Evolutionary conservation across 2,888 invertebrate species (phyloP).

Genomic region (Venusia cambrica): DNA sequence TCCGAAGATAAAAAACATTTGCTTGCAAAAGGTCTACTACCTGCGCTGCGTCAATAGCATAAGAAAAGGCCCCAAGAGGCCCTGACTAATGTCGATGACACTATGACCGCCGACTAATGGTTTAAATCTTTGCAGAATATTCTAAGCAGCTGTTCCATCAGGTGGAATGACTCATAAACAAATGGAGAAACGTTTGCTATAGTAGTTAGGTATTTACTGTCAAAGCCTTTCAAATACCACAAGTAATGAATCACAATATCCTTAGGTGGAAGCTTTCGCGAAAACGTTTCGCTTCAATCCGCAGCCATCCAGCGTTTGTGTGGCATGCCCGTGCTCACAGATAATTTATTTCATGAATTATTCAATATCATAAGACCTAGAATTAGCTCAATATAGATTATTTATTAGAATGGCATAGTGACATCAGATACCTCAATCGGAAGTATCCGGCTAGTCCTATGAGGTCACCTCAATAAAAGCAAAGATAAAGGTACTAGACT

Average conservation of each 20-base stretch:
- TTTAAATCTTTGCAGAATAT: conserved; percentile 36
- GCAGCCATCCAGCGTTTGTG: conserved; percentile 13
- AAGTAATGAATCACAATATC: conserved; percentile 10
- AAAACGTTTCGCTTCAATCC: conserved; percentile 13
- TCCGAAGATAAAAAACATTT: conserved; percentile 52
- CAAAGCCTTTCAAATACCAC: conserved; percentile 7
- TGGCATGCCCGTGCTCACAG: conserved; percentile 5
- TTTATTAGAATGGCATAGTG: conserved; percentile 17
- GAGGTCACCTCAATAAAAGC: conserved; percentile 11
- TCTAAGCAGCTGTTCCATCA: conserved; percentile 49
- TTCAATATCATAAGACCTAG: conserved; percentile 12
- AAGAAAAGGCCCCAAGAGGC: conserved; percentile 38
- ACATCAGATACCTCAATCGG: conserved; percentile 16
- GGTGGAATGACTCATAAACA: conserved; percentile 42
- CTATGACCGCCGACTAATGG: conserved; percentile 40
- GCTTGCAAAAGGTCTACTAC: conserved; percentile 64
- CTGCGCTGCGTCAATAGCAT: conserved; percentile 56
- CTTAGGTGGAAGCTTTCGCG: conserved; percentile 2
- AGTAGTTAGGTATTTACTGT: conserved; percentile 2
- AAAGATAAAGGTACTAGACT: too few relatives aligned
- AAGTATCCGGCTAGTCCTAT: conserved; percentile 14
- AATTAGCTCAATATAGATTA: conserved; percentile 12
- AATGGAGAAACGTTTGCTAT: conserved; percentile 17
- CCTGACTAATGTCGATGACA: conserved; percentile 56
- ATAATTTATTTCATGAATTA: conserved; percentile 11